Evolutionary conservation across 2,888 invertebrate species (phyloP).

Genomic region (Argyra leucocephala): DNA sequence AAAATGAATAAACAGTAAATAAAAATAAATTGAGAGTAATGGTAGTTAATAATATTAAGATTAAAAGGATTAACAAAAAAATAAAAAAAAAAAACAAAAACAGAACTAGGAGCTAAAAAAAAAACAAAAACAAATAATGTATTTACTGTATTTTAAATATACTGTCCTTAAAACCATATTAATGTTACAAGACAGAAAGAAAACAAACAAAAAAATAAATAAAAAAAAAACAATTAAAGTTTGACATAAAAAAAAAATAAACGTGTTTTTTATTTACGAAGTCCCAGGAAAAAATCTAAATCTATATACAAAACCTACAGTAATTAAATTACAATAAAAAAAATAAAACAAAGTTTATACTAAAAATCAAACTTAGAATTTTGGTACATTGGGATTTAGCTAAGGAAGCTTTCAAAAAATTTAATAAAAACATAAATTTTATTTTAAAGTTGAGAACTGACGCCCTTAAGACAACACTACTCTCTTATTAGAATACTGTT

Average conservation of each 20-base stretch:
- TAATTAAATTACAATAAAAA: too few species aligned
- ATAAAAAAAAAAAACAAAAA: background rate
- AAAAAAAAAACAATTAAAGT: background rate
- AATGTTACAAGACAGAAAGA: constrained; percentile 6
- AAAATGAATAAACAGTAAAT: background rate
- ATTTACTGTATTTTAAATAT: constrained; percentile 6
- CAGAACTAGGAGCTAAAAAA: constrained; percentile 4
- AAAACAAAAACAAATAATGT: background rate
- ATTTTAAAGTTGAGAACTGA: too few species aligned
- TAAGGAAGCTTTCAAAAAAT: too few species aligned
- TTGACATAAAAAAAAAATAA: background rate
- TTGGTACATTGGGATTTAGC: too few species aligned
- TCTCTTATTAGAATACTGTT: too few species aligned
- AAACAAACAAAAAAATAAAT: background rate
- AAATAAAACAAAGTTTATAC: too few species aligned
- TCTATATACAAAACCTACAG: too few species aligned
- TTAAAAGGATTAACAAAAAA: background rate
- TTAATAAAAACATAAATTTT: too few species aligned
- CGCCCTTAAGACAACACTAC: too few species aligned
- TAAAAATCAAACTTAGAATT: too few species aligned
- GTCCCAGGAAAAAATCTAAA: too few species aligned
- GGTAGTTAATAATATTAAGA: constrained; percentile 6
- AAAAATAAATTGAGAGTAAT: background rate
- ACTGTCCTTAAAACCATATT: constrained; percentile 6
- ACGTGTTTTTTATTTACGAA: too few species aligned